These are phyloP conservation scores for Athripsodes cinereus DNA, from an alignment of 2,888 invertebrate genomes.

Conservation along the genomic window DNA sequence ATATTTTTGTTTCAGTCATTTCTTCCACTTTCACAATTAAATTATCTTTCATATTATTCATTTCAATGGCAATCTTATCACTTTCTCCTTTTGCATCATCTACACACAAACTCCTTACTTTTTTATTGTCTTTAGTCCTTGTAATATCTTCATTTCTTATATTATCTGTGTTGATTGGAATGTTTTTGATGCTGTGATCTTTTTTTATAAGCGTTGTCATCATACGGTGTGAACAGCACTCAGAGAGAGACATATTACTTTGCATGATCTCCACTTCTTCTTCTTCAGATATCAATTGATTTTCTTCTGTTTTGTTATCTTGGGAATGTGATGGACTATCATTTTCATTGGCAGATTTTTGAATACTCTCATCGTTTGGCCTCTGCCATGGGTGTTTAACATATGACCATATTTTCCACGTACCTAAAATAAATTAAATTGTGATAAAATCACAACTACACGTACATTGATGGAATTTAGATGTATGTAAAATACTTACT, in stretches of 20 bases:
- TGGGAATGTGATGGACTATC: constrained; percentile 13
- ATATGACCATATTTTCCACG: constrained; percentile 27
- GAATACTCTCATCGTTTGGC: constrained; percentile 3
- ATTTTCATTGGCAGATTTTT: constrained; percentile 2
- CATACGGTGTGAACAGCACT: not conserved
- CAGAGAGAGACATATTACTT: not conserved
- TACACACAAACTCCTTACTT: not conserved
- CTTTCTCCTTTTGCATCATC: too few relatives aligned
- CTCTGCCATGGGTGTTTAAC: constrained; percentile 26
- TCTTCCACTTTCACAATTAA: not conserved
- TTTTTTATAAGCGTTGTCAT: not conserved
- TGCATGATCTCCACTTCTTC: not conserved
- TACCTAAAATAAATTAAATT: constrained; percentile 12
- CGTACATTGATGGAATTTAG: not conserved
- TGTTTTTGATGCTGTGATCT: not conserved
- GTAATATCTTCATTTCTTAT: not conserved
- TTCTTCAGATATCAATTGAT: not conserved
- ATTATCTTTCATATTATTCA: not conserved
- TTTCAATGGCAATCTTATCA: too few relatives aligned
- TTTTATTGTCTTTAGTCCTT: not conserved
- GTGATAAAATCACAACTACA: not conserved
- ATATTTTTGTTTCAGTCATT: not conserved
- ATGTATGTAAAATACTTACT: constrained; percentile 32
- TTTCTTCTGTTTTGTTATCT: constrained; percentile 7
- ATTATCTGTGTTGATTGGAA: not conserved